A percentile compares a stretch with the other conserved stretches of the same genome.
These are phyloP conservation scores for Porites cylindrica DNA, from an alignment of 92 coral and sea anemone genomes.

Conservation along the genomic window DNA sequence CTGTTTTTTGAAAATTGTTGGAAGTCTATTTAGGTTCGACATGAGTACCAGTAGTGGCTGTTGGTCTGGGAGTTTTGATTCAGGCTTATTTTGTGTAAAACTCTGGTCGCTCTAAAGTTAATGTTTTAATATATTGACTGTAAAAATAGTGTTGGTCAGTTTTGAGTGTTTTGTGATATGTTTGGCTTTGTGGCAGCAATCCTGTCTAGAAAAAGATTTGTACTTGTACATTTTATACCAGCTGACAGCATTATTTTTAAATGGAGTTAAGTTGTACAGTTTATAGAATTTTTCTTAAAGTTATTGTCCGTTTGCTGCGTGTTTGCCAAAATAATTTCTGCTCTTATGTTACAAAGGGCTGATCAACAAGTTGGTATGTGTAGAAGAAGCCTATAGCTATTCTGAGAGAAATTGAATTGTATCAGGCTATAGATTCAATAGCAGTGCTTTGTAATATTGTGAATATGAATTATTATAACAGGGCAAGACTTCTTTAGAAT, in stretches of 20 bases:
- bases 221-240: slow-evolving; percentile 35
- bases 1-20: neutral
- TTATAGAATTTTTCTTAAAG: neutral
- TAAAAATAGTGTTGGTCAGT: slow-evolving; percentile 2
- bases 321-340: neutral
- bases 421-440: slow-evolving; percentile 18
- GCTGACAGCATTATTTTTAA: slow-evolving; percentile 38
- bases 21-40: neutral
- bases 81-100: slow-evolving; percentile 1
- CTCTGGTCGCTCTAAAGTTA: neutral
- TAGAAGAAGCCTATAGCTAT: slow-evolving; percentile 20
- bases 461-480: slow-evolving; percentile 14
- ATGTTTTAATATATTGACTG: slow-evolving; percentile 11
- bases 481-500: slow-evolving; percentile 27
- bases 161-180: slow-evolving; percentile 1
- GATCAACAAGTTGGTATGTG: slow-evolving; percentile 14
- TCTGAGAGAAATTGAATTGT: slow-evolving; percentile 35
- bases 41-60: slow-evolving; percentile 2
- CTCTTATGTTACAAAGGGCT: neutral
- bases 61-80: neutral
- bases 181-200: slow-evolving; percentile 21
- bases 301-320: neutral
- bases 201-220: slow-evolving; percentile 19
- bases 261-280: slow-evolving; percentile 24
- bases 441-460: slow-evolving; percentile 32